phyloP scores from a whole-genome alignment of 2,888 invertebrate genomes.

The Stenichneumon culpator region DNA sequence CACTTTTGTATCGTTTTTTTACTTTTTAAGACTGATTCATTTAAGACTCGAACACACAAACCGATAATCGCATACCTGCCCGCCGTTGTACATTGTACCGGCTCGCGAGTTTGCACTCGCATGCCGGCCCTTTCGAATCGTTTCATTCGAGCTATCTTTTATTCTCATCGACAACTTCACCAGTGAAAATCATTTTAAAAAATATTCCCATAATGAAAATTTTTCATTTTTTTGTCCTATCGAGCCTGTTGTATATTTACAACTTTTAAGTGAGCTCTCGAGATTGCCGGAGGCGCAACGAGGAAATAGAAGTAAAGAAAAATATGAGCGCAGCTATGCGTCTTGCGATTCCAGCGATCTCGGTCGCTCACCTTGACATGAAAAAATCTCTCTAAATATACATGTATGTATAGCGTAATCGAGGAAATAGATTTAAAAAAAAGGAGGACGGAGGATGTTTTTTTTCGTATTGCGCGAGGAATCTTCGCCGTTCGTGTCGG shows the following conservation, averaged over 20 bases:
- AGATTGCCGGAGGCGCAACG: background rate
- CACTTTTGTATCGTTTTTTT: slow-evolving; percentile 66
- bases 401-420: slow-evolving; percentile 70
- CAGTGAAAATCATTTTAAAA: background rate
- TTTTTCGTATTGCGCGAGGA: slow-evolving; percentile 50
- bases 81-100: slow-evolving; percentile 38
- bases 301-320: slow-evolving; percentile 1
- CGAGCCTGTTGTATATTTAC: slow-evolving; percentile 27
- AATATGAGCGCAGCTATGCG: background rate
- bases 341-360: slow-evolving; percentile 34
- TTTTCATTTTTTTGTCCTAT: slow-evolving; percentile 32
- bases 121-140: background rate
- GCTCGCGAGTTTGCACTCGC: slow-evolving; percentile 5
- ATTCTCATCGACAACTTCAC: slow-evolving; percentile 28
- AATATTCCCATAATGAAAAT: slow-evolving; percentile 15
- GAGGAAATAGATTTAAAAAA: slow-evolving; percentile 24
- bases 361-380: slow-evolving; percentile 64
- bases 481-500: slow-evolving; percentile 36
- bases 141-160: slow-evolving; percentile 36
- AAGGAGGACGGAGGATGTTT: slow-evolving; percentile 26
- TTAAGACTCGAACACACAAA: slow-evolving; percentile 66
- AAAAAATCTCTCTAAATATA: slow-evolving; percentile 74
- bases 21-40: slow-evolving; percentile 79
- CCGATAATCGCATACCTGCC: background rate
- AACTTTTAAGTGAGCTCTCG: slow-evolving; percentile 22